Evolutionary conservation across 1,140 invertebrate species (phyloP), one percentile per base, ranked within the genome.

Genomic region (Atopsyche davidsoni): DNA sequence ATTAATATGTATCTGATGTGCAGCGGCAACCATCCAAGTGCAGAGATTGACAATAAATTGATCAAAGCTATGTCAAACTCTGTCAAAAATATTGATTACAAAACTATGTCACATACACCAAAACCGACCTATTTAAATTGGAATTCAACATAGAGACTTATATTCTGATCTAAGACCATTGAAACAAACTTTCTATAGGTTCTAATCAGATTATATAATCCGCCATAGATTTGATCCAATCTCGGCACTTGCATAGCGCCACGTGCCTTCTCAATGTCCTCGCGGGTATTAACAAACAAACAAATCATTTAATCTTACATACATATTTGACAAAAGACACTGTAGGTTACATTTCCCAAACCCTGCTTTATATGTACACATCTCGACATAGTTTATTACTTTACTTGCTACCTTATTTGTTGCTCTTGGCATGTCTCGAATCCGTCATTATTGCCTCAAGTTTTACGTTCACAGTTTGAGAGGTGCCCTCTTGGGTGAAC

Each of bases 311-410:
- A 25, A 46, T 38, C 39, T 38, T 46, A 38, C 45, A 46, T 23
- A 47, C 38, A 40, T 35, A 25, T 46, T 31, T 16, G 41, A 48
- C 46, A 16, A 17, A 48, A 48, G 46, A 48, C 46, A 48, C 46
- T 48, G 35, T 48, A 48, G 38, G 46, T 40, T 40, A 40, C 35
- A 48, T 19, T 28, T n/a, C n/a, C 17, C 28, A 23, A 31, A 48
- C 46, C 46, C 46, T 48, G 46, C 35, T 39, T 40, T 48, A 40
- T 48, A 32, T 48, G 19, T 40, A 48, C 46, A 48, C 23, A 25
- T n/a, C 9, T n/a, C 24, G 1, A 9, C 24, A 28, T 28, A 6
- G 6, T 28, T 28, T 28, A 28, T 7, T 7, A 28, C 24, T 28
- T 7, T n/a, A 28, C 6, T 28, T 28, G n/a, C n/a, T 28, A 28